phyloP scores from a whole-genome alignment of 2,888 invertebrate genomes.

The Camponotus fellah region DNA sequence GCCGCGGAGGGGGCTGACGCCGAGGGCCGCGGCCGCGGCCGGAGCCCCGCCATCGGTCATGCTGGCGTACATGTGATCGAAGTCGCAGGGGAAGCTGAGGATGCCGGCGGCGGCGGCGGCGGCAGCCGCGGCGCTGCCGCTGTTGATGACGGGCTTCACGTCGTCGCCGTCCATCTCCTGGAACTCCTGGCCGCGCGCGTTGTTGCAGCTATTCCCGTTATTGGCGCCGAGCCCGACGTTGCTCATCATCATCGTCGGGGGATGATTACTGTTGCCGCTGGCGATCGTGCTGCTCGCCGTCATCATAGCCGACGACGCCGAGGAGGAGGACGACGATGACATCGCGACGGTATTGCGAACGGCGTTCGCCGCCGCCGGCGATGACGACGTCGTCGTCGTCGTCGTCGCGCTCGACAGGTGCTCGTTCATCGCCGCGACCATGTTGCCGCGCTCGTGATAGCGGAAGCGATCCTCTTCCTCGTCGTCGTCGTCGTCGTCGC shows the following conservation, averaged over 20 bases:
- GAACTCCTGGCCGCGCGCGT: slow-evolving; percentile 21
- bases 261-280: slow-evolving; percentile 58
- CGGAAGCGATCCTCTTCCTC: slow-evolving; percentile 59
- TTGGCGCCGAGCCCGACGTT: slow-evolving; percentile 61
- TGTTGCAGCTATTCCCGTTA: slow-evolving; percentile 85
- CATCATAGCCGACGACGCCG: slow-evolving; percentile 65
- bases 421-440: slow-evolving; percentile 86
- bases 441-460: slow-evolving; percentile 80
- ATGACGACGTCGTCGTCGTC: slow-evolving; percentile 72
- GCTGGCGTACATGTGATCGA: slow-evolving; percentile 92
- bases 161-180: slow-evolving; percentile 46
- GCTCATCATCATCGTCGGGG: slow-evolving; percentile 64
- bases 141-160: slow-evolving; percentile 54
- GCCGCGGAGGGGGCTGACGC: slow-evolving; percentile 82
- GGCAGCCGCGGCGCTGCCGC: slow-evolving; percentile 60
- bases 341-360: slow-evolving; percentile 60
- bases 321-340: slow-evolving; percentile 60
- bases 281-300: slow-evolving; percentile 41
- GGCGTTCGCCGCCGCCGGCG: slow-evolving; percentile 62
- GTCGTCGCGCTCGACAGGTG: slow-evolving; percentile 82
- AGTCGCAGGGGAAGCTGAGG: slow-evolving; percentile 88
- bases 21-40: slow-evolving; percentile 81
- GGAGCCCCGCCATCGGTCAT: slow-evolving; percentile 85
- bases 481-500: slow-evolving; percentile 32
- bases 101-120: slow-evolving; percentile 85